Evolutionary conservation across 2,113 vertebrate species (phyloP), one percentile per base, ranked within the genome.

Genomic region (Pedionomus torquatus): DNA sequence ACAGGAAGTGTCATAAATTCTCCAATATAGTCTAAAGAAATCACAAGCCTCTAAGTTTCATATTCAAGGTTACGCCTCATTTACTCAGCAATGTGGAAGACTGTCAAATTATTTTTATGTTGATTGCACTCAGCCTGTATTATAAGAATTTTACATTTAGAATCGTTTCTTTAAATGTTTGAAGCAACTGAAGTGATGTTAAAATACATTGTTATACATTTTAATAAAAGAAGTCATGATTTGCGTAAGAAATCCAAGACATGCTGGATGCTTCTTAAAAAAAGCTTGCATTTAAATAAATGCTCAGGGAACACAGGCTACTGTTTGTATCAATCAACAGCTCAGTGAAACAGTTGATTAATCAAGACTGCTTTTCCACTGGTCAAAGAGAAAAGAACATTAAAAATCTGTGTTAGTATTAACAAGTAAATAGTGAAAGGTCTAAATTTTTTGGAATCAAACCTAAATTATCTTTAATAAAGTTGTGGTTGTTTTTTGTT

Each of bases 61-160:
- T 92, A 71, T 77, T 93, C 84, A 86, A 74, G 43, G 76, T 93
- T 95, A 93, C 0, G 17, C 83, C 39, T 95, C 93, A 90, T 96
- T 97, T 96, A 83, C 65, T 83, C 76, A 75, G 69, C 46, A 86
- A 64, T 78, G 64, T 90, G 76, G 39, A 93, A 93, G 72, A 23
- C 85, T 93, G 95, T 94, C 85, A 96, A 90, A 96, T 94, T 96
- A 94, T 94, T 93, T 94, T 93, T 92, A 90, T 94, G 79, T 61
- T 93, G 83, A 94, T 95, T 94, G 64, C 43, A 74, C 71, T 94
- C 51, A 41, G 31, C 57, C 64, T 83, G 31, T 72, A 39, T 83
- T 77, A 54, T 66, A 63, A 54, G 78, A 83, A 51, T 91, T 85
- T 70, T 46, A 69, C 17, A 77, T 87, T 93, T 83, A 70, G 46